phyloP scores from a whole-genome alignment of 2,113 vertebrate species.

The Noctilio leporinus region DNA sequence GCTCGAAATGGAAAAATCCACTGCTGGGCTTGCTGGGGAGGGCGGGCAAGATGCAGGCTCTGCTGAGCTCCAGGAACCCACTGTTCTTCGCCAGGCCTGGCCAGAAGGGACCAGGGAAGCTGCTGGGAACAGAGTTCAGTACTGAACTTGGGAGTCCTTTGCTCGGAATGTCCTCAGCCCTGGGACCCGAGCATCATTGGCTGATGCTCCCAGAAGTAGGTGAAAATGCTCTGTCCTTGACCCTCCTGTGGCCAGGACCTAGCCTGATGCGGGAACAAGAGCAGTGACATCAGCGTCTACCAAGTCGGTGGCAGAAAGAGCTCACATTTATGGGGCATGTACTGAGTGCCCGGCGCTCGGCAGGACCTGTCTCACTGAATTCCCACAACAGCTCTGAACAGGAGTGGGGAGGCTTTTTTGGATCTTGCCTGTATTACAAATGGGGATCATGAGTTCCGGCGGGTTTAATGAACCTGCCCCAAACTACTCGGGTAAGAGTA shows the following conservation, averaged over 20 bases:
- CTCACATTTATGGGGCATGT: background rate
- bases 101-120: background rate
- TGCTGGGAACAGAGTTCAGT: background rate
- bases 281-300: background rate
- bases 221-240: background rate
- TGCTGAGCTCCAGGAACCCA: background rate
- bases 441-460: background rate
- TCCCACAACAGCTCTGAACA: background rate
- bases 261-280: background rate
- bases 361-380: background rate
- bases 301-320: accelerated
- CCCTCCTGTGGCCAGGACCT: background rate
- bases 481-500: background rate
- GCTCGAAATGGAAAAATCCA: constrained; percentile 57
- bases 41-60: background rate
- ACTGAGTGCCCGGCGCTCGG: background rate
- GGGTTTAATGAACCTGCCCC: background rate
- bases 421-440: too few relatives aligned
- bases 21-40: background rate
- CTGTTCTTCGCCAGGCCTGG: background rate
- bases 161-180: background rate
- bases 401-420: background rate
- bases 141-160: background rate
- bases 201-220: background rate
- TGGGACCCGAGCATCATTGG: background rate